Evolutionary conservation across 30 jellyfish, hydroid and myxozoan genomes (phyloP).

Genomic region (Hydractinia symbiolongicarpus): DNA sequence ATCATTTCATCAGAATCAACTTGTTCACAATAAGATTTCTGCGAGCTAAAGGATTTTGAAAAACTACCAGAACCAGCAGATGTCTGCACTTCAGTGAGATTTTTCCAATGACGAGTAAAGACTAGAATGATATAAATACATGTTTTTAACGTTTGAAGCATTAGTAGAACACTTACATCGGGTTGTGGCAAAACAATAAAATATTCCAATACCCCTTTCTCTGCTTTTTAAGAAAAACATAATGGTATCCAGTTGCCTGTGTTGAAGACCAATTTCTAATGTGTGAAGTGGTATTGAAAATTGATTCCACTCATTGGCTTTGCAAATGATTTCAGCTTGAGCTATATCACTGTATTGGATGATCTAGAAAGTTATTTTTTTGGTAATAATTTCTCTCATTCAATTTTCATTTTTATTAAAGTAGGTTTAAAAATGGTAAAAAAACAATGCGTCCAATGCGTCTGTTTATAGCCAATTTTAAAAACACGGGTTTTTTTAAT

Average conservation of each 20-base stretch:
- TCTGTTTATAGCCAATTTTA: too few species aligned
- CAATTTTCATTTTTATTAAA: too few species aligned
- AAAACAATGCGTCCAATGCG: too few species aligned
- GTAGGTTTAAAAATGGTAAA: too few species aligned
- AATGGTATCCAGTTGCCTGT: conserved; percentile 77
- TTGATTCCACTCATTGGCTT: conserved; percentile 86
- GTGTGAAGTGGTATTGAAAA: conserved; percentile 90
- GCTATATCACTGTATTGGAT: conserved; percentile 80
- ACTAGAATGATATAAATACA: not conserved
- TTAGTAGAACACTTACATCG: too few species aligned
- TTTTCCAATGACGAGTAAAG: conserved; percentile 32
- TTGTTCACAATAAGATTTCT: conserved; percentile 17
- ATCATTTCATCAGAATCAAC: conserved; percentile 62
- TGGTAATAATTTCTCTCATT: not conserved
- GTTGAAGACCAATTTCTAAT: conserved; percentile 91
- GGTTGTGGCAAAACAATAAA: too few species aligned
- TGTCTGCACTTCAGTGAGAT: not conserved
- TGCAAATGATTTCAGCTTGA: conserved; percentile 82
- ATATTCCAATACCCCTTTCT: conserved; percentile 28
- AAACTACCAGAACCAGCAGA: not conserved
- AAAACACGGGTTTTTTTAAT: too few species aligned
- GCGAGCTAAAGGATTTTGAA: conserved; percentile 19
- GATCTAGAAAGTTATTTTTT: conserved; percentile 33
- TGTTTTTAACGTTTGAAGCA: too few species aligned
- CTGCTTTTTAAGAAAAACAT: conserved; percentile 79